These are phyloP conservation scores for Anoplophora glabripennis DNA, from an alignment of 1,140 invertebrate species.

Conservation along the genomic window DNA sequence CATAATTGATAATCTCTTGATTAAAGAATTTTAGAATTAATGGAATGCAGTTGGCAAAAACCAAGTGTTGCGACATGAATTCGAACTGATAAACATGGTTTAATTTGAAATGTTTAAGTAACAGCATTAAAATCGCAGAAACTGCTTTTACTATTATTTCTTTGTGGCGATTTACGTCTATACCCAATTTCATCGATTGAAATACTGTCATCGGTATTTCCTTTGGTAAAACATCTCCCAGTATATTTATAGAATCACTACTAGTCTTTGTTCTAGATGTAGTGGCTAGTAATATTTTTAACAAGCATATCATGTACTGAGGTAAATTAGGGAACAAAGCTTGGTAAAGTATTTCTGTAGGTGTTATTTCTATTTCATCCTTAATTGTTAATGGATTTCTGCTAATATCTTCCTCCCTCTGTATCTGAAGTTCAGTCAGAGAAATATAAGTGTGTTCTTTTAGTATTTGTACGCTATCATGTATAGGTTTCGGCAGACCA, in stretches of 20 bases:
- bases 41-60: conserved; percentile 99
- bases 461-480: conserved; percentile 88
- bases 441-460: conserved; percentile 85
- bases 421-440: conserved; percentile 77
- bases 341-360: conserved; percentile 88
- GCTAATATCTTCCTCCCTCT: conserved; percentile 78
- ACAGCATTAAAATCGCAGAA: conserved; percentile 86
- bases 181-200: conserved; percentile 94
- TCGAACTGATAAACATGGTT: conserved; percentile 99
- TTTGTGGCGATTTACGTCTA: conserved; percentile 98
- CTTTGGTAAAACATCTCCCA: conserved; percentile 94
- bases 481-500: conserved; percentile 91
- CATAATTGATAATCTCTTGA: conserved; percentile 95
- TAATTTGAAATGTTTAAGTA: conserved; percentile 98
- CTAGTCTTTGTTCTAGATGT: conserved; percentile 99
- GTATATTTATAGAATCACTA: conserved; percentile 97
- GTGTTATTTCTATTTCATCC: conserved; percentile 69
- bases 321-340: conserved; percentile 90
- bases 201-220: conserved; percentile 96
- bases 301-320: conserved; percentile 93
- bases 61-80: conserved; percentile 97
- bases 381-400: conserved; percentile 68
- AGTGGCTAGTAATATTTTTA: conserved; percentile 96
- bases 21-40: conserved; percentile 98
- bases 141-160: conserved; percentile 99